Percentiles rank a stretch among this genome's conserved stretches.
Evolutionary conservation across 2,888 invertebrate species (phyloP).

Genomic region (Harpalus rufipes): DNA sequence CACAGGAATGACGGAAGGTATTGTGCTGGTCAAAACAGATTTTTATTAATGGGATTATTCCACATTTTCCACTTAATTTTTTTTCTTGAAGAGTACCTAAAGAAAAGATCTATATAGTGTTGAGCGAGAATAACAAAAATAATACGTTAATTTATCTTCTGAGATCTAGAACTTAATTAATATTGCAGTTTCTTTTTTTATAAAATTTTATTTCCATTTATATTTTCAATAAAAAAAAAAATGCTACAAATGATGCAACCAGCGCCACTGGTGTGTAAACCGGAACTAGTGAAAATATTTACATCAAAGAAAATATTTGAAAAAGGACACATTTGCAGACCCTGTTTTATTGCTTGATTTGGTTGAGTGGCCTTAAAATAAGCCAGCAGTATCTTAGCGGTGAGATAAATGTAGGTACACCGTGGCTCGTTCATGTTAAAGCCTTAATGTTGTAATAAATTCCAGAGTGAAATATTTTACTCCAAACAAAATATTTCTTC

Average conservation of each 20-base stretch:
- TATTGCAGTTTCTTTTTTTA: too few species aligned
- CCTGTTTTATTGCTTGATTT: conserved; percentile 54
- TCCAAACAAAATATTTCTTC: conserved; percentile 45
- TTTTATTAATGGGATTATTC: too few species aligned
- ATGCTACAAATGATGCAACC: neutral
- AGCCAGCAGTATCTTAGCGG: conserved; percentile 23
- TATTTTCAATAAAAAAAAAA: neutral
- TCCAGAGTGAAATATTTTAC: conserved; percentile 30
- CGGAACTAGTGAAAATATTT: conserved; percentile 19
- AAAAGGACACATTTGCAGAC: conserved; percentile 59
- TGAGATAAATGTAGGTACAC: conserved; percentile 49
- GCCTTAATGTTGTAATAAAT: conserved; percentile 49
- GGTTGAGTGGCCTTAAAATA: conserved; percentile 51
- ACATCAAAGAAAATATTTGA: conserved; percentile 48
- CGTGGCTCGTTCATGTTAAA: conserved; percentile 29
- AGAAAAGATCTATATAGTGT: too few species aligned
- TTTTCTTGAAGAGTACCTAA: too few species aligned
- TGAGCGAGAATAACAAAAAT: too few species aligned
- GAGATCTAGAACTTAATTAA: too few species aligned
- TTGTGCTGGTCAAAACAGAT: too few species aligned
- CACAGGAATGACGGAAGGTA: too few species aligned
- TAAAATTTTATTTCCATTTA: too few species aligned
- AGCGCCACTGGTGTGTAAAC: neutral
- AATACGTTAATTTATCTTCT: too few species aligned
- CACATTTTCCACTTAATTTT: too few species aligned